These are phyloP conservation scores for Apodemia hepburni DNA, from an alignment of 2,888 invertebrate species.

Conservation along the genomic window DNA sequence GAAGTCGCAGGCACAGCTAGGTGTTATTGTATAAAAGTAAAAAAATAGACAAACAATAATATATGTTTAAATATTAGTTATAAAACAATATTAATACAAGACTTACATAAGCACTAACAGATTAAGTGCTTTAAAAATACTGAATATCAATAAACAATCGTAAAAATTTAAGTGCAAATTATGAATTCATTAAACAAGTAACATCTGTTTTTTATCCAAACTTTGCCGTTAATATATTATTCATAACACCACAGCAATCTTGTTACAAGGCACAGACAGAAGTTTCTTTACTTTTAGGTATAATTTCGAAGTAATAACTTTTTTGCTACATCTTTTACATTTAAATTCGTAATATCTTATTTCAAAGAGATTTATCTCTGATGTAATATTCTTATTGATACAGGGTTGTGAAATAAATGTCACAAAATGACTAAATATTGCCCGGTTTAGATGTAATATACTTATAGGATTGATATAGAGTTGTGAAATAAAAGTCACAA, in stretches of 20 bases:
- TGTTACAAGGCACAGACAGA: constrained; percentile 9
- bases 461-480: neutral
- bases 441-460: neutral
- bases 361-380: neutral
- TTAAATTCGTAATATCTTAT: neutral
- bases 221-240: constrained; percentile 1
- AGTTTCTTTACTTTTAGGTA: neutral
- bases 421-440: neutral
- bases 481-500: neutral
- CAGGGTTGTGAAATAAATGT: neutral
- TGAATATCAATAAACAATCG: constrained; percentile 3
- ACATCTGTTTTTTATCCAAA: constrained; percentile 15
- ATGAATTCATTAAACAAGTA: constrained; percentile 1
- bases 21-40: too few relatives aligned
- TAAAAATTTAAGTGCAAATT: neutral
- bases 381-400: neutral
- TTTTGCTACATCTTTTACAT: constrained; percentile 1
- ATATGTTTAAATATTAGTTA: too few relatives aligned
- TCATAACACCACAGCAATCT: neutral
- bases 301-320: neutral
- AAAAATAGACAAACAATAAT: too few relatives aligned
- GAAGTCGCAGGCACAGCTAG: too few relatives aligned
- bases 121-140: neutral
- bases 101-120: neutral
- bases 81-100: too few relatives aligned